Evolutionary conservation across 2,113 vertebrate species (phyloP).

Genomic region (Camelus bactrianus): DNA sequence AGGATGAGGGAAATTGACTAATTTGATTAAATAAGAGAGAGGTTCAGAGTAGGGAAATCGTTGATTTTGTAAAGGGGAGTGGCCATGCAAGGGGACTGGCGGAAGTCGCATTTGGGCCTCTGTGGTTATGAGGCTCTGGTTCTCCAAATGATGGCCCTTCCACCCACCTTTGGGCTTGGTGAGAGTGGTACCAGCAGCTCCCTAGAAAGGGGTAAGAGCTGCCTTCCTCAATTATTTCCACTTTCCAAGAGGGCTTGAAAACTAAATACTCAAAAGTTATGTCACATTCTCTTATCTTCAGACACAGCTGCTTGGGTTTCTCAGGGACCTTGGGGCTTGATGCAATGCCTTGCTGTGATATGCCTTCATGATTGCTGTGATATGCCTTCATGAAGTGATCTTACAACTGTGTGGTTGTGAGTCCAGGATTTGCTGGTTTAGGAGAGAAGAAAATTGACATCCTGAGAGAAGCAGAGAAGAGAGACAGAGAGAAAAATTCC

Average conservation of each 20-base stretch:
- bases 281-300: conserved; percentile 25
- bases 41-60: neutral
- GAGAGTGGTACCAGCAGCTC: neutral
- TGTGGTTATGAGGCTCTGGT: neutral
- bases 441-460: neutral
- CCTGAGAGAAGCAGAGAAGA: neutral
- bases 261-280: neutral
- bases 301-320: neutral
- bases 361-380: neutral
- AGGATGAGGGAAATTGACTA: neutral
- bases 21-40: neutral
- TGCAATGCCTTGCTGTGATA: neutral
- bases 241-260: neutral
- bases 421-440: neutral
- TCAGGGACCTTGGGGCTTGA: neutral
- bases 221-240: neutral
- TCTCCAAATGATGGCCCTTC: neutral
- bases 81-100: neutral
- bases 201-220: neutral
- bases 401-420: neutral
- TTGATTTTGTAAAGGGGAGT: neutral
- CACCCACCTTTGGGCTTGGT: neutral
- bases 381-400: neutral
- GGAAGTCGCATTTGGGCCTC: neutral
- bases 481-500: neutral